Base-by-base conservation (phyloP, 2,888 invertebrate genomes). In the Panzeria rudis region DNA sequence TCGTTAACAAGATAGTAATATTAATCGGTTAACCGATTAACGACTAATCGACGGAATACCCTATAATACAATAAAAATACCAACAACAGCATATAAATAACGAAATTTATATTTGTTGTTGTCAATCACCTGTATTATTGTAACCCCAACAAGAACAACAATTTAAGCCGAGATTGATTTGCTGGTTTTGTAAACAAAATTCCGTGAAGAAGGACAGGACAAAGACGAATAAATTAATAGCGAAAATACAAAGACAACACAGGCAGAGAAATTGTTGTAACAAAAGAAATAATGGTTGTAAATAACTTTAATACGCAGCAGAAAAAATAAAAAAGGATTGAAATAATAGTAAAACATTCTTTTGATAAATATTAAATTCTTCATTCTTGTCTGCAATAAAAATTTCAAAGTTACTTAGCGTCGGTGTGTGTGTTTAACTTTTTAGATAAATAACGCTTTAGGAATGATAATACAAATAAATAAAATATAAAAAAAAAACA, bases 51-150 rank as follows among this genome's bases (percentile, higher is more conserved):
- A 38, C 11, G 3, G 38, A 38, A 38, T 38, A 38, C 32, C 20
- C 52, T 17, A 47, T 35, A 9, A 66, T 15, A 23, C 20, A 15
- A 62, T 13, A 23, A 41, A 4, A 32, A 56, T n/a, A 66, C 69
- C 29, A 75, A 64, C 32, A 82, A 15, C 25, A 17, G 25, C 23
- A 50, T 64, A 47, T 25, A 59, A 25, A 32, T 41, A 72, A 72
- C 61, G 44, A 54, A n/a, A 23, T 32, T 68, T 47, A 35, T 35
- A 64, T 64, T 72, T 66, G 61, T 68, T 75, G 62, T 81, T 84
- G 68, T 54, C 61, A 77, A 73, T 84, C 81, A 84, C 81, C 84
- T 84, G 81, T 80, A 44, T 76, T 71, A 64, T 69, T 68, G 62
- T 64, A 50, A 68, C 20, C 54, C 62, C 61, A 64, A 75, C 77